phyloP scores from a whole-genome alignment of 1,140 invertebrate species.

The Pseudachorutes palmiensis region DNA sequence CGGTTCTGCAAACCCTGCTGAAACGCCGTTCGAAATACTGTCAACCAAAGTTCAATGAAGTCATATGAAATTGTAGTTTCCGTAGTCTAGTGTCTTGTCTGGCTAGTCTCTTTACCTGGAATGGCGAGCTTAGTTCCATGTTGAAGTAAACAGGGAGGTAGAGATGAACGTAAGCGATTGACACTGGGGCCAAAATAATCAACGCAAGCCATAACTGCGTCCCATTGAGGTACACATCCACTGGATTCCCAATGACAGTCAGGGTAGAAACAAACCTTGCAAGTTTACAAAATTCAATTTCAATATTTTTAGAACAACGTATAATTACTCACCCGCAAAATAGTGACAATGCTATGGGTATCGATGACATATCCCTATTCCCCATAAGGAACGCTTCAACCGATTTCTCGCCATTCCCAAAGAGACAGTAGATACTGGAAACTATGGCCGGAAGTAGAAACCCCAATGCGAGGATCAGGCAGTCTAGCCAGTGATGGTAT shows the following conservation, averaged over 20 bases:
- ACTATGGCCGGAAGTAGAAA: slow-evolving; percentile 63
- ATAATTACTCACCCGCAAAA: slow-evolving; percentile 48
- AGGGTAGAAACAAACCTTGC: slow-evolving; percentile 50
- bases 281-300: slow-evolving; percentile 32
- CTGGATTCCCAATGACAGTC: slow-evolving; percentile 48
- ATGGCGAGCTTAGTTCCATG: slow-evolving; percentile 59
- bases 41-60: background rate
- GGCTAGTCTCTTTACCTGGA: no score
- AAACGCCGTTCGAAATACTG: slow-evolving; percentile 1
- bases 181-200: slow-evolving; percentile 42
- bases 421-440: slow-evolving; percentile 71
- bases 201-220: slow-evolving; percentile 41
- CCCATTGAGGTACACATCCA: slow-evolving; percentile 43
- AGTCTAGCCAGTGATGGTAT: slow-evolving; percentile 45
- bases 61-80: no score
- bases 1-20: slow-evolving; percentile 6
- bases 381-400: slow-evolving; percentile 68
- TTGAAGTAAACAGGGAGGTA: slow-evolving; percentile 51
- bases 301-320: background rate
- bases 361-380: slow-evolving; percentile 62
- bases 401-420: slow-evolving; percentile 60
- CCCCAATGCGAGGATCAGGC: slow-evolving; percentile 53
- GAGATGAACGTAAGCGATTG: slow-evolving; percentile 44
- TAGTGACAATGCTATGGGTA: slow-evolving; percentile 67
- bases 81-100: no score